A percentile compares a stretch with the other conserved stretches of the same genome.
These are phyloP conservation scores for Drosophila macrospina DNA, from an alignment of 2,888 invertebrate genomes.

Conservation along the genomic window DNA sequence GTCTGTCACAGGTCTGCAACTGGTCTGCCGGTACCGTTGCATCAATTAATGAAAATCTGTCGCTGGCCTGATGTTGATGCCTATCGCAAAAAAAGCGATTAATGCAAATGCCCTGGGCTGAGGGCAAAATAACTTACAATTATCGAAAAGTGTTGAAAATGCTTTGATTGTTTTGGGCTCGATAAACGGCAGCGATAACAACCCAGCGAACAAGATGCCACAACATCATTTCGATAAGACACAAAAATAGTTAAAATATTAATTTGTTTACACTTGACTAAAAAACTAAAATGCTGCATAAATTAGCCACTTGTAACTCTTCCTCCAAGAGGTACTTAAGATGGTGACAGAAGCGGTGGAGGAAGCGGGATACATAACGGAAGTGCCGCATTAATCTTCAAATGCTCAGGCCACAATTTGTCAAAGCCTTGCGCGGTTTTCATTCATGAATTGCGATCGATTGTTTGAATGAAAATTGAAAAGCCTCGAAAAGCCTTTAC, in stretches of 20 bases:
- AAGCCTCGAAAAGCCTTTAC: constrained; percentile 33
- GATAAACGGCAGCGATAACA: constrained; percentile 53
- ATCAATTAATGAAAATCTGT: constrained; percentile 75
- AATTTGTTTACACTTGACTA: constrained; percentile 72
- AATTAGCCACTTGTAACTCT: constrained; percentile 35
- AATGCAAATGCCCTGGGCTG: constrained; percentile 67
- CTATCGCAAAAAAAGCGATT: constrained; percentile 71
- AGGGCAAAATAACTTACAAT: constrained; percentile 72
- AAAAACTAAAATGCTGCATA: constrained; percentile 30
- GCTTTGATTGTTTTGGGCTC: constrained; percentile 59
- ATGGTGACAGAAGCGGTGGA: neutral
- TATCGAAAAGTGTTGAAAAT: constrained; percentile 75
- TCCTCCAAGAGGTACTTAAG: neutral
- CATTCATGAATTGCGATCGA: constrained; percentile 66
- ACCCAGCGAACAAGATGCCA: constrained; percentile 34
- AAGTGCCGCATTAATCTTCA: constrained; percentile 73
- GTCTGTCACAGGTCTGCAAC: neutral
- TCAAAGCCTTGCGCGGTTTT: constrained; percentile 56
- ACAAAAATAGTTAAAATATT: constrained; percentile 60
- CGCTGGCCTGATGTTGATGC: constrained; percentile 45
- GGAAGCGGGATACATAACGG: constrained; percentile 43
- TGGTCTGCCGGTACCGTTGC: constrained; percentile 56
- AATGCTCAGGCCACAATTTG: constrained; percentile 59
- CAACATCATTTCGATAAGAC: constrained; percentile 46
- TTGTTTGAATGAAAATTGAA: constrained; percentile 71